These are phyloP conservation scores for Chaetodon trifasciatus DNA, from an alignment of 2,797 vertebrate species.

Conservation along the genomic window DNA sequence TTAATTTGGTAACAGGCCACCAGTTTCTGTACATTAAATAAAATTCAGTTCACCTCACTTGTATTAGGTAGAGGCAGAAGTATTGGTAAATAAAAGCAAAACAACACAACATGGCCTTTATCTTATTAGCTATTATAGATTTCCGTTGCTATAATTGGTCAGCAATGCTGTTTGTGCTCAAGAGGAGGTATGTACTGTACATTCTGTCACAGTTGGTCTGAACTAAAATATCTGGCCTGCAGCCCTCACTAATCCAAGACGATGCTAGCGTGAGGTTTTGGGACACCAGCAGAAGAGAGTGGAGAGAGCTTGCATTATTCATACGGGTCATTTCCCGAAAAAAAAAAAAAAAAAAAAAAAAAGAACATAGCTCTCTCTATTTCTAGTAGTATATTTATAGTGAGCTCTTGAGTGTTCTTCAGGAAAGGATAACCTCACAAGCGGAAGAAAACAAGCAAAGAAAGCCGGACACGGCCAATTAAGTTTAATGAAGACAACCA, in stretches of 20 bases:
- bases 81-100: not conserved
- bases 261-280: constrained; percentile 56
- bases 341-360: constrained; percentile 46
- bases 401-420: constrained; percentile 43
- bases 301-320: constrained; percentile 67
- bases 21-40: not conserved
- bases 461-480: constrained; percentile 7
- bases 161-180: constrained; percentile 21
- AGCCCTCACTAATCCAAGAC: constrained; percentile 46
- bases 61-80: not conserved
- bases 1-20: no score
- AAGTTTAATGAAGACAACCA: not conserved
- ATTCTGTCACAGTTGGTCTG: constrained; percentile 50
- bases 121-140: not conserved
- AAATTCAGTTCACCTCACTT: not conserved
- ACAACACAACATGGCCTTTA: not conserved
- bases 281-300: constrained; percentile 58
- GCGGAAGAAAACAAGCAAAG: constrained; percentile 33
- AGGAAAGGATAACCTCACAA: constrained; percentile 44
- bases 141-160: constrained; percentile 20
- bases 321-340: constrained; percentile 67
- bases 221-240: constrained; percentile 56
- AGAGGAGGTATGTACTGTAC: constrained; percentile 47
- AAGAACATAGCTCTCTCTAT: constrained; percentile 46
- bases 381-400: constrained; percentile 62